Conservation (phyloP, 2,113 vertebrate genomes). For the Nyctibius bracteatus region DNA sequence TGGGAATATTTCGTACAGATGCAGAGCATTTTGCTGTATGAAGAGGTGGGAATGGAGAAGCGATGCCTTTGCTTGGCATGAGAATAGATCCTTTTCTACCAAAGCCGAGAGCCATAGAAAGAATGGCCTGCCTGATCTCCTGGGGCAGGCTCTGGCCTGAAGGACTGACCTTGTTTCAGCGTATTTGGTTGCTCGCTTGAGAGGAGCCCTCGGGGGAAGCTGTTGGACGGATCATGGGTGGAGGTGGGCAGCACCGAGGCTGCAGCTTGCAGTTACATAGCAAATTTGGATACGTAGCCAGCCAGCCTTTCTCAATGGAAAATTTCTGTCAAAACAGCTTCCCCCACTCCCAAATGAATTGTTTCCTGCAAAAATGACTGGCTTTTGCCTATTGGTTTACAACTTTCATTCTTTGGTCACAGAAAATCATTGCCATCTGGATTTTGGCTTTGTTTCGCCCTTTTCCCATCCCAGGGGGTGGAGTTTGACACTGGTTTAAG, state of each 20-base stretch:
- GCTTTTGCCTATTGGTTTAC: not conserved
- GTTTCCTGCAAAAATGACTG: not conserved
- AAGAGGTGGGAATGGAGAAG: not conserved
- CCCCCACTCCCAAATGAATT: not conserved
- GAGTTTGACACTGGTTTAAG: accelerated
- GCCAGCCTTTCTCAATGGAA: not conserved
- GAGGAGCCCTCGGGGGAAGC: not conserved
- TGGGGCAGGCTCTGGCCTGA: not conserved
- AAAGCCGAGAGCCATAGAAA: accelerated
- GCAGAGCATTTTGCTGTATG: not conserved
- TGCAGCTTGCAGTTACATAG: not conserved
- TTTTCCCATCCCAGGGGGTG: not conserved
- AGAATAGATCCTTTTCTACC: not conserved
- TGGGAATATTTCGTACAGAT: not conserved
- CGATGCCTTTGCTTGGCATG: not conserved
- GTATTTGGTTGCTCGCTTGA: not conserved
- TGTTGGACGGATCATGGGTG: not conserved
- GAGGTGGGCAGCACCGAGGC: not conserved
- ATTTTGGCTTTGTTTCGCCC: accelerated
- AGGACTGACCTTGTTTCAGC: not conserved
- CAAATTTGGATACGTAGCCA: accelerated
- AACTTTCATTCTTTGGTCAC: not conserved
- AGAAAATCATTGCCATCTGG: not conserved
- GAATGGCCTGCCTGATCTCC: not conserved
- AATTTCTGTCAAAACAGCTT: not conserved